Base-by-base conservation (phyloP, 2,888 invertebrate species). In the Cheilosia vulpina region DNA sequence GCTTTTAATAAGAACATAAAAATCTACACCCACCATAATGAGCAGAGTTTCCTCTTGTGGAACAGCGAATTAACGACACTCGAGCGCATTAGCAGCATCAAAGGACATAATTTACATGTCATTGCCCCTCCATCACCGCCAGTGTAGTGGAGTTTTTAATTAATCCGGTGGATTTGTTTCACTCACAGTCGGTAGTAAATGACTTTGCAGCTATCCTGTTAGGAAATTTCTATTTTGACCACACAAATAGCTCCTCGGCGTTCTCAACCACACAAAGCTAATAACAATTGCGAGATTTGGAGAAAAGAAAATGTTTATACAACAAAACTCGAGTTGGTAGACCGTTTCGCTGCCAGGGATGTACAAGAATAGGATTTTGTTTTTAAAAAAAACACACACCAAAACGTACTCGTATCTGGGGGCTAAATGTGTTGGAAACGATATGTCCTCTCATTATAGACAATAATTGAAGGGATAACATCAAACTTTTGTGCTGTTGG, bases 61-160 rank as follows among this genome's bases (percentile, higher is more conserved):
- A 38, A 53, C 50, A 41, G 15, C 58, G 43, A 41, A 68, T 72
- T 75, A 80, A 75, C 34, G 75, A 68, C 68, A 75, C 75, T 63
- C 43, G 41, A 63, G 52, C 62, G 45, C 55, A 45, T 41, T 21
- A 66, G 66, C 24, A 75, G 21, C 24, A 45, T 63, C 66, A 76
- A 58, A 80, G 68, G 81, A 75, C 62, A 69, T 76, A 57, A 81
- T 81, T 75, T 75, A 69, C 62, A 81, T 69, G 76, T 63, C 76
- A 81, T 81, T 63, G 60, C 38, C 38, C 38, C 38, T 11, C 13
- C 38, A 38, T 11, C 13, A 38, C 38, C 4, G 11, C 3, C 31
- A 55, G 58, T 15, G 45, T 19, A 17, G 21, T 58, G 7, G 38
- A 13, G n/a, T n/a, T 72, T 72, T 60, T 72, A 72, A 72, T 72